phyloP scores from a whole-genome alignment of 2,113 vertebrate genomes.

The Dipodomys stephensi region DNA sequence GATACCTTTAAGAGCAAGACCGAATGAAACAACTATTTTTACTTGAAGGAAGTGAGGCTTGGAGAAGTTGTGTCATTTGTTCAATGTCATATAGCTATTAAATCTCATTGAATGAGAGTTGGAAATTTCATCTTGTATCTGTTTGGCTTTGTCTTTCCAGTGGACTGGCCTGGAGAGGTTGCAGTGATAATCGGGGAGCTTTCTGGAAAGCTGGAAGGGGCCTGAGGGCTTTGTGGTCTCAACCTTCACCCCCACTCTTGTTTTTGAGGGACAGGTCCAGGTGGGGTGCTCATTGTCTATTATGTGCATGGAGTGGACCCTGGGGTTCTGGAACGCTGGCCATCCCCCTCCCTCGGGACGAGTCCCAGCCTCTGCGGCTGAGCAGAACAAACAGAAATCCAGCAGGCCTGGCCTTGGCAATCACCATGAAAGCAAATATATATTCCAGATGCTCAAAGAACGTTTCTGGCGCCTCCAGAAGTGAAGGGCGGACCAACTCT shows the following conservation, averaged over 20 bases:
- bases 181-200: not conserved
- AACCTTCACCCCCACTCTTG: not conserved
- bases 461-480: conserved; percentile 43
- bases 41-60: not conserved
- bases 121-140: not conserved
- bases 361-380: not conserved
- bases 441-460: conserved; percentile 71
- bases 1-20: conserved; percentile 16
- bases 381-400: conserved; percentile 57
- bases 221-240: not conserved
- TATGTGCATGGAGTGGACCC: not conserved
- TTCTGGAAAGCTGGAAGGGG: conserved; percentile 10
- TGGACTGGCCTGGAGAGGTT: not conserved
- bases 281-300: not conserved
- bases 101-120: not conserved
- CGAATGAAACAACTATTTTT: conserved; percentile 36
- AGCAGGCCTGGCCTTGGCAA: conserved; percentile 21
- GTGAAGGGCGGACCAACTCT: conserved; percentile 37
- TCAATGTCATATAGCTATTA: conserved; percentile 27
- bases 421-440: conserved; percentile 55
- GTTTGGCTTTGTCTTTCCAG: conserved; percentile 35
- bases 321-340: not conserved
- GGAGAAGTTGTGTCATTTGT: conserved; percentile 10
- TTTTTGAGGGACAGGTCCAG: not conserved
- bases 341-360: not conserved